Evolutionary conservation across 2,888 invertebrate genomes (phyloP), one percentile per base, ranked within the genome.

Genomic region (Clunio marinus): DNA sequence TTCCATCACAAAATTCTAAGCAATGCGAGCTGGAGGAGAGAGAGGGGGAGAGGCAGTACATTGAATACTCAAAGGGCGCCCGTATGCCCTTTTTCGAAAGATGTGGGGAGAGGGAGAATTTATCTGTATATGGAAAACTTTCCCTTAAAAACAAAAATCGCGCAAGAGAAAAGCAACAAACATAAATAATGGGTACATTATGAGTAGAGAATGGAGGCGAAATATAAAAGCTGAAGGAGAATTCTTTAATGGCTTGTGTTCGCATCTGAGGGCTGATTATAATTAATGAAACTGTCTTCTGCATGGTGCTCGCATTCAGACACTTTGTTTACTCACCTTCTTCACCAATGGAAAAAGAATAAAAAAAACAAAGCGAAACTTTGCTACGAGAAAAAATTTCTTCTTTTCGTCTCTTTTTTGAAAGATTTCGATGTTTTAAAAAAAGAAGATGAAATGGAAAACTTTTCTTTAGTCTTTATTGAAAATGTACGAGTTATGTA

Each of bases 371-470:
- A n/a, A n/a, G n/a, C n/a, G n/a, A n/a, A n/a, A n/a, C n/a, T n/a
- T 41, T 15, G 41, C 41, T 41, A 3, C 2, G n/a, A 10, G 10
- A 10, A n/a, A 41, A 15, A 41, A 3, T 41, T 41, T 15, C 41
- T 41, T 41, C 41, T 10, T n/a, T 41, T 41, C 41, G 41, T 15
- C 10, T 3, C 41, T 41, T 15, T n/a, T n/a, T n/a, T n/a, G n/a
- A n/a, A n/a, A n/a, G n/a, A n/a, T n/a, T n/a, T n/a, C n/a, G n/a
- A n/a, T n/a, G n/a, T n/a, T n/a, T n/a, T n/a, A n/a, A n/a, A n/a
- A n/a, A n/a, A n/a, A n/a, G n/a, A 32, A 32, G 32, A n/a, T 5
- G 28, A 58, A 58, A 28, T n/a, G 57, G 22, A 58, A 58, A 58
- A 27, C 27, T 27, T 10, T 27, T 24, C 27, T 58, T 25, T 27